phyloP scores from a whole-genome alignment of 2,888 invertebrate species.

The Orchesella flavescens region DNA sequence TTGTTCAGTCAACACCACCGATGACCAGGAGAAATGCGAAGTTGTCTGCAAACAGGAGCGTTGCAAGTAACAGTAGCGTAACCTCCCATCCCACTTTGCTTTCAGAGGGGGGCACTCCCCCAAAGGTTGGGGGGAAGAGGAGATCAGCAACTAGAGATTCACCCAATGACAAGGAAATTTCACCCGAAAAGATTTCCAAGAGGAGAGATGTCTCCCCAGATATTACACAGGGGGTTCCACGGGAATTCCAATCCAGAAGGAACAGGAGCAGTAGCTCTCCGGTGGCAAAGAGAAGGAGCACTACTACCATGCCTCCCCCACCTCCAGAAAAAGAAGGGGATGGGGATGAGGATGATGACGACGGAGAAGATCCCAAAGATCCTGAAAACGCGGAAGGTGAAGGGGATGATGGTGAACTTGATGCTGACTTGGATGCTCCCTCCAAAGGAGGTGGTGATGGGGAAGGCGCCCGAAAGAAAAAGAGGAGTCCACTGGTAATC shows the following conservation, averaged over 20 bases:
- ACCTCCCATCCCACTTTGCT: neutral
- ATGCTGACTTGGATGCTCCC: too few relatives aligned
- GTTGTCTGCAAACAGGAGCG: conserved; percentile 10
- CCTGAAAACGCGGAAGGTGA: neutral
- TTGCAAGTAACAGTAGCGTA: neutral
- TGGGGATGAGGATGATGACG: neutral
- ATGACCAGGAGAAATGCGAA: conserved; percentile 15
- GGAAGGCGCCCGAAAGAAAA: conserved; percentile 59
- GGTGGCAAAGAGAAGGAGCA: neutral
- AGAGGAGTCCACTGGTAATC: conserved; percentile 69
- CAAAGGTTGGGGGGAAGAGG: conserved; percentile 7
- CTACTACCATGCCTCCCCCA: neutral
- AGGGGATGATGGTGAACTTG: conserved; percentile 32
- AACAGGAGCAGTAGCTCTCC: neutral
- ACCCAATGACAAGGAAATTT: neutral
- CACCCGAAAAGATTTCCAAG: conserved; percentile 1
- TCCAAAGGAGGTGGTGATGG: conserved; percentile 10
- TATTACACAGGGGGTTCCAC: conserved; percentile 48
- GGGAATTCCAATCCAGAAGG: too few relatives aligned
- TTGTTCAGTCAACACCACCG: neutral
- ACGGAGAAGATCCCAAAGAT: conserved; percentile 19
- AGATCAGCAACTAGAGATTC: neutral
- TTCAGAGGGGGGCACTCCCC: neutral
- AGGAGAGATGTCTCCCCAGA: conserved; percentile 44
- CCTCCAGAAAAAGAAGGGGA: neutral